Evolutionary conservation across 2,113 vertebrate genomes (phyloP).

Genomic region (Coturnix japonica): DNA sequence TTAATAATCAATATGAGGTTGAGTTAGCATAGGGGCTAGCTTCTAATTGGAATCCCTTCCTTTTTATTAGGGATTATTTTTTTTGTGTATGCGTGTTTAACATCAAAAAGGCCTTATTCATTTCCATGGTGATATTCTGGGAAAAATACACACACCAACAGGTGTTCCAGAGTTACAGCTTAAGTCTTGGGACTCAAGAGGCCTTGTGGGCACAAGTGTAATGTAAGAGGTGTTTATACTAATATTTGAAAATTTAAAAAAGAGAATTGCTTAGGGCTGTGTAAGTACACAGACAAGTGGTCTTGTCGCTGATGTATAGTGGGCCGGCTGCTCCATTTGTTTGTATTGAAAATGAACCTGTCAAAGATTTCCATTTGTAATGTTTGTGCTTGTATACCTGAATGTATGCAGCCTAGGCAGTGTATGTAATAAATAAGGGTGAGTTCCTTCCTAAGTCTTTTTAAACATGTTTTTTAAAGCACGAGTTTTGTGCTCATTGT

Average conservation of each 20-base stretch:
- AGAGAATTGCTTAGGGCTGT: neutral
- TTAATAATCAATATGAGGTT: neutral
- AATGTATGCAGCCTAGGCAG: neutral
- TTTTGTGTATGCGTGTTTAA: neutral
- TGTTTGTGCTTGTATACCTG: neutral
- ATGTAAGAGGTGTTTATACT: neutral
- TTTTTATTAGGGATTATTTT: neutral
- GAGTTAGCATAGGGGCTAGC: neutral
- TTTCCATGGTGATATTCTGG: neutral
- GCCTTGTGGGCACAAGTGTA: neutral
- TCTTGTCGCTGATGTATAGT: neutral
- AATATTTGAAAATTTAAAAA: neutral
- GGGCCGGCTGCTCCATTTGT: neutral
- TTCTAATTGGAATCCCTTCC: neutral
- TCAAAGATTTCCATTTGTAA: neutral
- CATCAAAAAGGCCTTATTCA: neutral
- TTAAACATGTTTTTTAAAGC: neutral
- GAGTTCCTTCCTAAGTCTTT: neutral
- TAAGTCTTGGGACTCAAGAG: neutral
- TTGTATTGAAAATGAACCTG: conserved; percentile 7
- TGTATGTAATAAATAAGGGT: neutral
- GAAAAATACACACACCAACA: neutral
- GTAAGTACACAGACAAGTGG: neutral
- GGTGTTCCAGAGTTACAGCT: neutral
- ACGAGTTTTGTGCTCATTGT: neutral